A percentile compares a stretch with the other conserved stretches of the same genome.
Evolutionary conservation across 2,888 invertebrate genomes (phyloP).

Genomic region (Sepiola atlantica): DNA sequence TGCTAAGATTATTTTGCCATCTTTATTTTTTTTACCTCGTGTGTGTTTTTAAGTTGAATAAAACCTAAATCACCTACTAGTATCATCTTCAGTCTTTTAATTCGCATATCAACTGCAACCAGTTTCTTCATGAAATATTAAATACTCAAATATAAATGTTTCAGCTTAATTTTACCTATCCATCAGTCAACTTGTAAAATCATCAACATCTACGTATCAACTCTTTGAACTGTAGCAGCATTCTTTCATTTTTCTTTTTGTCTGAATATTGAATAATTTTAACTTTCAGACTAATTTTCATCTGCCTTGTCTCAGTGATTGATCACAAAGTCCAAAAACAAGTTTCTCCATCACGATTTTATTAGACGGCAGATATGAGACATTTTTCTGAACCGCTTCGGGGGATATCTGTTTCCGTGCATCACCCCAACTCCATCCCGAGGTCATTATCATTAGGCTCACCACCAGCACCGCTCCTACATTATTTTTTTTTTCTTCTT

Average conservation of each 20-base stretch:
- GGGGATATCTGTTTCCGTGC: neutral
- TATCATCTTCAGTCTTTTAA: too few species aligned
- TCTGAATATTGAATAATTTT: neutral
- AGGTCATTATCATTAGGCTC: neutral
- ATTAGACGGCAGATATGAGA: neutral
- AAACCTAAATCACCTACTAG: too few species aligned
- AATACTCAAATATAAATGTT: too few species aligned
- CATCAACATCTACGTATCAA: neutral
- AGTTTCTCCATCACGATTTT: neutral
- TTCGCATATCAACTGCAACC: neutral
- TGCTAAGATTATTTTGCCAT: too few species aligned
- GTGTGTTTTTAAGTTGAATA: too few species aligned
- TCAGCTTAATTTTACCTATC: too few species aligned
- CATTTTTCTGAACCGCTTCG: neutral
- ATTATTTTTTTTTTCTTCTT: neutral
- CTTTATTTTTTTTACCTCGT: too few species aligned
- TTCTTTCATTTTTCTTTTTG: neutral
- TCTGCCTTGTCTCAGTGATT: neutral
- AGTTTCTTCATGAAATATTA: too few species aligned
- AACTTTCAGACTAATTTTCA: neutral
- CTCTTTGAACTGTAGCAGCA: too few species aligned
- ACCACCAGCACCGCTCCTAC: neutral
- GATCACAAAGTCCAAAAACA: neutral
- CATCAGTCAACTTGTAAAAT: neutral
- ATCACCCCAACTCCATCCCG: neutral